These are phyloP conservation scores for Prostheceraeus crozeri DNA, from an alignment of 2,888 invertebrate species.

Conservation along the genomic window DNA sequence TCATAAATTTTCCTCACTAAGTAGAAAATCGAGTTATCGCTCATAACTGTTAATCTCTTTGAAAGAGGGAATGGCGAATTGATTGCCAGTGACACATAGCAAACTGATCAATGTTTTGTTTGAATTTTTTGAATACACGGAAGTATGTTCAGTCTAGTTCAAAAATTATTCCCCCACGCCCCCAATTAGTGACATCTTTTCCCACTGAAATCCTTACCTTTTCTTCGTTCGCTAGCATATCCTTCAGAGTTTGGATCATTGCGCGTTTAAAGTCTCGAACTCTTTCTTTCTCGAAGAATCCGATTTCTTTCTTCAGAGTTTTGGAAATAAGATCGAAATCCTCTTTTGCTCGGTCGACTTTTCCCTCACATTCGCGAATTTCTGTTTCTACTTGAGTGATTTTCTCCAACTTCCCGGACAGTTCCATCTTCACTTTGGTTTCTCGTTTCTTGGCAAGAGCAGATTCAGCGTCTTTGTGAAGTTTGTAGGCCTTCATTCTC, in stretches of 20 bases:
- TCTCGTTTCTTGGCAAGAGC: constrained; percentile 87
- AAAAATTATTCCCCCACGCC: no score
- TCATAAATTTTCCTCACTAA: no score
- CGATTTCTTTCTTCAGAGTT: constrained; percentile 24
- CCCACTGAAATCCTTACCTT: no score
- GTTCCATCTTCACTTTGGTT: constrained; percentile 79
- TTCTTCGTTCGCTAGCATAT: constrained; percentile 31
- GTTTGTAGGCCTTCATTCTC: constrained; percentile 77
- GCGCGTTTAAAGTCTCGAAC: constrained; percentile 27
- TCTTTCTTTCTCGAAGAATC: constrained; percentile 24
- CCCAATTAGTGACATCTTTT: no score
- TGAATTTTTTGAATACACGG: no score
- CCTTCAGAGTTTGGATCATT: constrained; percentile 30
- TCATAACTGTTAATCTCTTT: no score
- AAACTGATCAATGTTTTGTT: no score
- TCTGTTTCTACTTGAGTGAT: constrained; percentile 23
- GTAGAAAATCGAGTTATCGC: no score
- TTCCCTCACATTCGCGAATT: constrained; percentile 24
- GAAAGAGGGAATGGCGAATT: no score
- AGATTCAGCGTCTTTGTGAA: constrained; percentile 93
- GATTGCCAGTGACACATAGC: no score
- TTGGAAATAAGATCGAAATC: constrained; percentile 34
- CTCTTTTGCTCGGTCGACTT: constrained; percentile 28
- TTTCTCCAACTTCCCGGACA: constrained; percentile 80
- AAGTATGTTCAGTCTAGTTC: no score